Percentiles rank a stretch among this genome's conserved stretches.
phyloP scores from a whole-genome alignment of 37 sponge, comb jelly and placozoan genomes.

The Tethya wilhelma region DNA sequence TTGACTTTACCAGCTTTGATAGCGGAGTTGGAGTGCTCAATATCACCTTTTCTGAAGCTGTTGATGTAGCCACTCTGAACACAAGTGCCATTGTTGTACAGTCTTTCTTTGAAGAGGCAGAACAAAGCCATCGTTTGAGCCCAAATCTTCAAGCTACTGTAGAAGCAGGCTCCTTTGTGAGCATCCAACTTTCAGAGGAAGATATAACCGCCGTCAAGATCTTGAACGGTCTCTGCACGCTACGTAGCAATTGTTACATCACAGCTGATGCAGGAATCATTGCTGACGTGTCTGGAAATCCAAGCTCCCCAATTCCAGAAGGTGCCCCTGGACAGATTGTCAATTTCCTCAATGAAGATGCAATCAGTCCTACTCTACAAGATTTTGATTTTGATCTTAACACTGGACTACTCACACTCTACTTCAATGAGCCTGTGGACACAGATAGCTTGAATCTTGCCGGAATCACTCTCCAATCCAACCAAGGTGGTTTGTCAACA shows the following conservation, averaged over 20 bases:
- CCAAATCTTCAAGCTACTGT: slow-evolving; percentile 21
- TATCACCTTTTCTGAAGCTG: slow-evolving; percentile 78
- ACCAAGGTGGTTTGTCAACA: slow-evolving; percentile 38
- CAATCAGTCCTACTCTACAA: slow-evolving; percentile 50
- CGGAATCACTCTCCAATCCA: slow-evolving; percentile 74
- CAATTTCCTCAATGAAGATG: slow-evolving; percentile 43
- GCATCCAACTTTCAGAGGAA: slow-evolving; percentile 43
- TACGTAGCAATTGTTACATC: slow-evolving; percentile 83
- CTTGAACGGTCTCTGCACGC: slow-evolving; percentile 58
- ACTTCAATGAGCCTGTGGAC: slow-evolving; percentile 87
- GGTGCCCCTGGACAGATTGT: slow-evolving; percentile 71
- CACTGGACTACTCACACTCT: slow-evolving; percentile 55
- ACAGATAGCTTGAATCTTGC: slow-evolving; percentile 41
- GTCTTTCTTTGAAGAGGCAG: slow-evolving; percentile 67
- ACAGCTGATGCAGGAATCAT: slow-evolving; percentile 47
- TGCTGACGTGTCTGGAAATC: slow-evolving; percentile 66
- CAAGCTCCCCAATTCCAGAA: slow-evolving; percentile 19
- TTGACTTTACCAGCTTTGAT: slow-evolving; percentile 63
- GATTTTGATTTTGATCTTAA: slow-evolving; percentile 78
- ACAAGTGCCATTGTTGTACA: slow-evolving; percentile 54
- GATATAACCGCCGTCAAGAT: slow-evolving; percentile 76
- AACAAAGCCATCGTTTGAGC: slow-evolving; percentile 29
- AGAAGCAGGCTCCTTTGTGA: slow-evolving; percentile 47
- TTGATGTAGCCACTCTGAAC: slow-evolving; percentile 57
- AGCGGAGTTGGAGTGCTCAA: slow-evolving; percentile 65